Evolutionary conservation across 2,888 invertebrate genomes (phyloP), one percentile per base, ranked within the genome.

Genomic region (Ormyrus nitidulus): DNA sequence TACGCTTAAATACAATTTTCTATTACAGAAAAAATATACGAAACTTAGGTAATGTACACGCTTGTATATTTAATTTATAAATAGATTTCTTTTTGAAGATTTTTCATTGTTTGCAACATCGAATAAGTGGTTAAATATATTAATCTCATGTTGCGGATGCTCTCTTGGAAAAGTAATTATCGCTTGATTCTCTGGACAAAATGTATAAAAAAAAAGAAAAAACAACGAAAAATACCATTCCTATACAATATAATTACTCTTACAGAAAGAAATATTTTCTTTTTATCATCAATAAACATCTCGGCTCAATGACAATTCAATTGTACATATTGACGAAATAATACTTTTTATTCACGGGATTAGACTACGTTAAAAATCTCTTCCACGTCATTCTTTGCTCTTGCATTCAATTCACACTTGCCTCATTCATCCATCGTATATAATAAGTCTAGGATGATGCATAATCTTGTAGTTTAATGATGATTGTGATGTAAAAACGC

Each of bases 1-100:
- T 87, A 89, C 86, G 88, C 86, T 87, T 89, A 89, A 89, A 90
- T 89, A 89, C 89, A 90, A 86, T 88, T 85, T 85, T 88, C 88
- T 88, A 88, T 88, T 87, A 87, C 87, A 88, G 88, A 89, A 88
- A 87, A 84, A 87, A 87, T 86, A 88, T 88, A 87, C 85, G 87
- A 88, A 88, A 88, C 87, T 88, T 86, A 88, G 85, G 85, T 87
- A 89, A 87, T 89, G 87, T 89, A 88, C 89, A 89, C 85, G 86
- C 86, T 34, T 87, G 88, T 85, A 86, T 84, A 87, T 87, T 85
- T 84, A 84, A 83, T 84, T 87, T 82, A 87, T 87, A 88, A 88
- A 88, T 88, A 88, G 84, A 86, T 83, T 85, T 78, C 34, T 65
- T 77, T 77, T 77, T 78, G 53, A 51, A 77, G 72, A 74, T 81